phyloP scores from a whole-genome alignment of 2,797 vertebrate species.

The Lindbergichthys nudifrons region DNA sequence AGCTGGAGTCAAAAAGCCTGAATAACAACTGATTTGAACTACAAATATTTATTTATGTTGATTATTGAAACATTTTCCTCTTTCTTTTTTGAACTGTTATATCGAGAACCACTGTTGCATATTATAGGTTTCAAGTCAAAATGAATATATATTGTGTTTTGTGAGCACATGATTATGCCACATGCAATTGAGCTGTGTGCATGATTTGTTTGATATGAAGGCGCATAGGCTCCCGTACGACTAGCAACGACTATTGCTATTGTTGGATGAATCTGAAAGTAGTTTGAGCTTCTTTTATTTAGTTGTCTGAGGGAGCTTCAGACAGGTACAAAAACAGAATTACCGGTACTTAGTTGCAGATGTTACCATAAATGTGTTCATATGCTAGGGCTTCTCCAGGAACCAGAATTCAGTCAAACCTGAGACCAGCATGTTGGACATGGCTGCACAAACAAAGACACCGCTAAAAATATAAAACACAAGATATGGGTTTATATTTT shows the following conservation, averaged over 20 bases:
- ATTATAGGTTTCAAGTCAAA: not conserved
- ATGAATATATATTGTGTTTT: not conserved
- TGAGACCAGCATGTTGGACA: not conserved
- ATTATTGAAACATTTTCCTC: not conserved
- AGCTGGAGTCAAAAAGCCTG: conserved; percentile 39
- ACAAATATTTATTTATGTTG: not conserved
- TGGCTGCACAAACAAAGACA: too few relatives aligned
- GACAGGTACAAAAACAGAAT: not conserved
- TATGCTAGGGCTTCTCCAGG: not conserved
- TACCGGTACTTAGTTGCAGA: too few relatives aligned
- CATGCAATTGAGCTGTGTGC: not conserved
- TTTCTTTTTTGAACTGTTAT: not conserved
- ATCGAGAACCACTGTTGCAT: not conserved
- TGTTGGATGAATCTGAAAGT: not conserved
- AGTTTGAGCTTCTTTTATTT: not conserved
- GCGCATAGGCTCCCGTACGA: not conserved
- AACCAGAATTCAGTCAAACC: not conserved
- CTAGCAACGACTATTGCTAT: not conserved
- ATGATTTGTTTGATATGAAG: not conserved
- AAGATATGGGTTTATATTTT: not conserved
- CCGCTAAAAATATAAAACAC: not conserved
- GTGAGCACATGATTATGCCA: not conserved
- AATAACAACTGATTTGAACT: conserved; percentile 13
- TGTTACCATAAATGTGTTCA: too few relatives aligned
- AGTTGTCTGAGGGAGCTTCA: not conserved